Base-by-base conservation (phyloP, 2,113 vertebrate species). In the Dipodomys stephensi region DNA sequence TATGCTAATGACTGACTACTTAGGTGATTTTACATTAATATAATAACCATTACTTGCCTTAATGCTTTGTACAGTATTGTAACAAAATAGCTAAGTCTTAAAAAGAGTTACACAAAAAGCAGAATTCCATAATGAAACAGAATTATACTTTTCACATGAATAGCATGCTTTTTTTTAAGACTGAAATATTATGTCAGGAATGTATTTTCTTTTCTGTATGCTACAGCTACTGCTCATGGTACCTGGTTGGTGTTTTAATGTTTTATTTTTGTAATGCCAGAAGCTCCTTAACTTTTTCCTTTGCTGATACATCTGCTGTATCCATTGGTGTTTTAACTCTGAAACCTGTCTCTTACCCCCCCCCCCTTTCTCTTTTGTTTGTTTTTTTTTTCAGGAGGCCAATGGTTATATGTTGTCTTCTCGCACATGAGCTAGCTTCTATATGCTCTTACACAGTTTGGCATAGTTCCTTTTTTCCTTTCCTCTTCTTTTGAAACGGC, bases 21-120 rank as follows among this genome's bases (percentile, higher is more conserved):
- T 98, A 98, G 97, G 96, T 98, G 98, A 97, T 98, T 98, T 98
- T 98, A 97, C 98, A 97, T 98, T 98, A 98, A 98, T 98, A 97
- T 96, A 98, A 98, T 98, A 98, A 98, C 98, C 98, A 96, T 98
- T 98, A 98, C 98, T 98, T 98, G 97, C 96, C 96, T 96, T 97
- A 93, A 95, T 97, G 97, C 95, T 87, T 97, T 96, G 89, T 95
- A 84, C 87, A 92, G 95, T 96, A 89, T 98, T 97, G 89, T 90
- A 93, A 97, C 95, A 97, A 97, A 98, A 97, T 84, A 98, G 88
- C 94, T 53, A 93, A 97, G 95, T 95, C 97, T 97, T 80, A 97
- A 97, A 97, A 97, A 93, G 96, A 23, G 19, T 96, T 93, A 79
- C 25, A 96, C 96, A 96, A 97, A 98, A 97, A 97, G 97, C 97